Percentiles rank a stretch among this genome's conserved stretches.
phyloP scores from a whole-genome alignment of 2,113 vertebrate species.

The Tachysurus fulvidraco region DNA sequence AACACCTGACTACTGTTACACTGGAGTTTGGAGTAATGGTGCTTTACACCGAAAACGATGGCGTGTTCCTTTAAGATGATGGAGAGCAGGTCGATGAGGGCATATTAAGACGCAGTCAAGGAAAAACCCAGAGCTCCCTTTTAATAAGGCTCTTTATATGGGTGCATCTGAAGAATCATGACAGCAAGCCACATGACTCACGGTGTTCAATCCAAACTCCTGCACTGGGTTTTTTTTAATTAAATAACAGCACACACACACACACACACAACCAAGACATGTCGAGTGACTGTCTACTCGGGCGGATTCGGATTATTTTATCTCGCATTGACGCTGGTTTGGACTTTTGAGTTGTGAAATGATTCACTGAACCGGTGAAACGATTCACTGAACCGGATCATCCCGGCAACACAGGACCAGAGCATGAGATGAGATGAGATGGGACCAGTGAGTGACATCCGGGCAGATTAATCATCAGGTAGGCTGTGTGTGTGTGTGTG shows the following conservation, averaged over 20 bases:
- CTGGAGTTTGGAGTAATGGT: background rate
- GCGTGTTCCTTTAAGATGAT: background rate
- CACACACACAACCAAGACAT: background rate
- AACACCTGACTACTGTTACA: background rate
- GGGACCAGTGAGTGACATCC: slow-evolving; percentile 67
- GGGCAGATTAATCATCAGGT: slow-evolving; percentile 78
- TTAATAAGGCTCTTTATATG: slow-evolving; percentile 59
- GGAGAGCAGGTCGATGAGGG: background rate
- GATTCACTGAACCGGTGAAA: slow-evolving; percentile 73
- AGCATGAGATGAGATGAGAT: slow-evolving; percentile 65
- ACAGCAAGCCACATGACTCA: background rate
- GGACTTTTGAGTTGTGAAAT: slow-evolving; percentile 74
- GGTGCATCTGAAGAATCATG: slow-evolving; percentile 62
- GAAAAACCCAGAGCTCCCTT: slow-evolving; percentile 48
- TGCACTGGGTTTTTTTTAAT: background rate
- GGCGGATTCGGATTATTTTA: background rate
- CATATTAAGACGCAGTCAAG: background rate
- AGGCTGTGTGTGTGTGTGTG: slow-evolving; percentile 51
- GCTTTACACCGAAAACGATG: background rate
- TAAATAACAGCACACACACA: background rate
- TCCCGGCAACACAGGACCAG: background rate
- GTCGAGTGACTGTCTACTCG: background rate
- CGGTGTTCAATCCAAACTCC: background rate
- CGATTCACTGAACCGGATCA: slow-evolving; percentile 75
- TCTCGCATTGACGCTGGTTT: slow-evolving; percentile 32